A percentile compares a stretch with the other conserved stretches of the same genome.
phyloP scores from a whole-genome alignment of 2,888 invertebrate genomes.

The Poecilobothrus nobilitatus region DNA sequence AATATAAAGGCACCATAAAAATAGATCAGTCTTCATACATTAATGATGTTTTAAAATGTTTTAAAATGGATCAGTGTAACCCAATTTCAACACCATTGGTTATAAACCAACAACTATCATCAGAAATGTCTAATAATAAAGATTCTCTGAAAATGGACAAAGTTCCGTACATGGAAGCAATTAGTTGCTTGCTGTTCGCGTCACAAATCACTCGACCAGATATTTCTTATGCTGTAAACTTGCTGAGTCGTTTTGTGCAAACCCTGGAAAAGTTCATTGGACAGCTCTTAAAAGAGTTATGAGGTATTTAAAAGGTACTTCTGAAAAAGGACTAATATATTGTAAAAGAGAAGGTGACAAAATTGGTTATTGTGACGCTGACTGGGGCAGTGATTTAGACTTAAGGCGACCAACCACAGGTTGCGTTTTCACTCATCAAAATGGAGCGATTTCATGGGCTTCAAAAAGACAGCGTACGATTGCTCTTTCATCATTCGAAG shows the following conservation, averaged over 20 bases:
- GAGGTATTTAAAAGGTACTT: no score
- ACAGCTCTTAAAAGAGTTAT: slow-evolving; percentile 19
- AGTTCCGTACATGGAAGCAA: slow-evolving; percentile 18
- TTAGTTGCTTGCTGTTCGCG: slow-evolving; percentile 11
- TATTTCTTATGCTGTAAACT: slow-evolving; percentile 20
- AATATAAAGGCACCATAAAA: slow-evolving; percentile 17
- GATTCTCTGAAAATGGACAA: slow-evolving; percentile 18
- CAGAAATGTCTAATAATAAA: slow-evolving; percentile 16
- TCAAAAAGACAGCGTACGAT: no score
- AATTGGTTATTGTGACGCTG: no score
- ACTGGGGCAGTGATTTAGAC: no score
- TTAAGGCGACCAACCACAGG: no score
- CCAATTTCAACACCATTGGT: slow-evolving; percentile 20
- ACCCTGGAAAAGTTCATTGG: slow-evolving; percentile 22
- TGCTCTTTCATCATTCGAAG: no score
- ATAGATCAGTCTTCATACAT: no score
- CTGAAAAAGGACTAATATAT: no score
- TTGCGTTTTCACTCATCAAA: no score
- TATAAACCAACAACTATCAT: slow-evolving; percentile 18
- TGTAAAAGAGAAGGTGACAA: no score
- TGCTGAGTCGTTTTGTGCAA: slow-evolving; percentile 18
- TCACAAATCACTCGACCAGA: not conserved
- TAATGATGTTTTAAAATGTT: no score
- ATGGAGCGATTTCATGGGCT: no score
- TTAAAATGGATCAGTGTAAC: slow-evolving; percentile 19